Evolutionary conservation across 2,888 invertebrate species (phyloP), one percentile per base, ranked within the genome.

Genomic region (Cheilosia pagana): DNA sequence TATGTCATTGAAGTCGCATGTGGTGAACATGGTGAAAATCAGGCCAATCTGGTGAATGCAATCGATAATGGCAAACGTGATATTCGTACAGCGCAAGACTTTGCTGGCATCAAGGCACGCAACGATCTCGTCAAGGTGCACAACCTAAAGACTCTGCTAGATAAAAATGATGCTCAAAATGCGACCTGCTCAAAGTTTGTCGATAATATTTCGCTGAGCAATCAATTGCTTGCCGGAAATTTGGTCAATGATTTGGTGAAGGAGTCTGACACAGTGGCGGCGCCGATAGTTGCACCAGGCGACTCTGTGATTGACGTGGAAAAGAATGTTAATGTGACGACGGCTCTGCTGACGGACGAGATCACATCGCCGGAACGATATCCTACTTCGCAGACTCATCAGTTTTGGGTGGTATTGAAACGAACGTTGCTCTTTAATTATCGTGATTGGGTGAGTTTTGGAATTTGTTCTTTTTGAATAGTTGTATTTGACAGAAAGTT

Each of bases 1-100:
- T 98, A 97, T 93, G 96, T 98, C 88, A 98, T 98, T 92, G 98
- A 99, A 92, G 98, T 99, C 3, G 98, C 98, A 0, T 98, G 98
- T 90, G 98, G 98, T 0, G 98, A 99, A 92, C 98, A 98, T 90
- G 99, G 99, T 70, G 97, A 98, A 89, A 96, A 98, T 89, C 96
- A 96, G 0, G 94, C 95, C 87, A 96, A 95, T 88, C 92, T 98
- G 67, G 97, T 98, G 6, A 94, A 95, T 8, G 97, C 98, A 7
- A 97, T 98, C 67, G 94, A 95, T 87, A 97, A 97, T 91, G 97
- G 98, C 67, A 95, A 95, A 89, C 94, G 95, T 88, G 96, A 97
- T 89, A 96, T 97, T 88, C 94, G 96, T 87, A 94, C 94, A 41
- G 95, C 95, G n/a, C 92, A 94, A 87, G 94, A 95, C 0, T 95